phyloP scores from a whole-genome alignment of 2,797 vertebrate genomes.

The Chloroceryle inda region DNA sequence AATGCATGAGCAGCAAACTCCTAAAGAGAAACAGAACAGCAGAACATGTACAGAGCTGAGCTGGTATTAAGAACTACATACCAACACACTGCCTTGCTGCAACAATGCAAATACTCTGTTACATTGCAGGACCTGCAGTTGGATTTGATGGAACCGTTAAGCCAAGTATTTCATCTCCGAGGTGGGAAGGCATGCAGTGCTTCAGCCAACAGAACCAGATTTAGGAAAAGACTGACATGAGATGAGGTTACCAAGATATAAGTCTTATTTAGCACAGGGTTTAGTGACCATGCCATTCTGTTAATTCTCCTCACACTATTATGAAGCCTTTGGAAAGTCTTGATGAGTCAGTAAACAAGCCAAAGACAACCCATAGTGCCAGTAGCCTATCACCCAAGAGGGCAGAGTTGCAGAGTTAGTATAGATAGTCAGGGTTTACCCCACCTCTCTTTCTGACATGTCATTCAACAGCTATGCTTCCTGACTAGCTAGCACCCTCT shows the following conservation, averaged over 20 bases:
- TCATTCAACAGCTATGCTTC: neutral
- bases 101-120: neutral
- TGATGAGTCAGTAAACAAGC: neutral
- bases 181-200: neutral
- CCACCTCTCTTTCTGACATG: neutral
- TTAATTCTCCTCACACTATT: neutral
- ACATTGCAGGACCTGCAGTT: neutral
- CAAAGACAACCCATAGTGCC: neutral
- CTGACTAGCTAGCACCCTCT: neutral
- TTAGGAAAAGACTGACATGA: neutral
- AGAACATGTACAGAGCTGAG: neutral
- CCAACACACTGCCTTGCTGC: neutral
- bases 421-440: neutral
- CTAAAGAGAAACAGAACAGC: constrained; percentile 2
- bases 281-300: neutral
- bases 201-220: neutral
- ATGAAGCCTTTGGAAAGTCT: neutral
- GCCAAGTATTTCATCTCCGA: neutral
- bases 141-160: neutral
- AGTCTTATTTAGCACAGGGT: neutral
- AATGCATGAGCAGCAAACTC: constrained; percentile 85
- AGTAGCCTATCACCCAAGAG: neutral
- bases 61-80: neutral
- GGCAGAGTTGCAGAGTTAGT: neutral
- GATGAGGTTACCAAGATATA: neutral